phyloP scores from a whole-genome alignment of 2,797 vertebrate genomes.

The Anabacerthia variegaticeps region DNA sequence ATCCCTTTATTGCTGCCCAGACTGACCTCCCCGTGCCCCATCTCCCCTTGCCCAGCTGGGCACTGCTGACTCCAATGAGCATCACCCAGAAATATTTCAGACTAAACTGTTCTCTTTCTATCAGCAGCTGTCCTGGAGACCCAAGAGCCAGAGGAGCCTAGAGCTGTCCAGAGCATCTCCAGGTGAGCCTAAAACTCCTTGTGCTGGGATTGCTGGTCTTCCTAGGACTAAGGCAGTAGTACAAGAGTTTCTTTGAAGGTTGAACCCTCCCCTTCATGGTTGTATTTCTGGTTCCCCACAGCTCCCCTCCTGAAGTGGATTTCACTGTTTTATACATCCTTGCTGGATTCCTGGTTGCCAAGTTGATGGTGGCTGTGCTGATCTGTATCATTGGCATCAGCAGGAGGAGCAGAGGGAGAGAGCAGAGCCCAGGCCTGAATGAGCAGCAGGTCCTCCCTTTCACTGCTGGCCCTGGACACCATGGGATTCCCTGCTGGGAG shows the following conservation, averaged over 20 bases:
- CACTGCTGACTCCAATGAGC: not conserved
- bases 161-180: slow-evolving; percentile 47
- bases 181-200: slow-evolving; percentile 33
- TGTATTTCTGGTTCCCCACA: not conserved
- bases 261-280: not conserved
- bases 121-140: slow-evolving; percentile 17
- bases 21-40: not conserved
- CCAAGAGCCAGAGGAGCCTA: slow-evolving; percentile 27
- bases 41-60: not conserved
- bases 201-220: not conserved
- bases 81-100: not conserved
- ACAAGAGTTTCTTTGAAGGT: not conserved
- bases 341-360: slow-evolving; percentile 26
- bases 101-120: slow-evolving; percentile 18
- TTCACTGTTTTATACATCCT: slow-evolving; percentile 12
- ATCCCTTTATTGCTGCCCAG: not conserved
- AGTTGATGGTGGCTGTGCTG: slow-evolving; percentile 23
- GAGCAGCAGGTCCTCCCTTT: not conserved
- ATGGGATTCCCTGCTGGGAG: not conserved
- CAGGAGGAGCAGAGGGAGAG: not conserved
- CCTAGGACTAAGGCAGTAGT: not conserved
- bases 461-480: not conserved
- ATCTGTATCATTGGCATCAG: not conserved
- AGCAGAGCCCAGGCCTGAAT: not conserved
- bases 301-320: not conserved